phyloP scores from a whole-genome alignment of 2,797 vertebrate species.

The Cuculus canorus region DNA sequence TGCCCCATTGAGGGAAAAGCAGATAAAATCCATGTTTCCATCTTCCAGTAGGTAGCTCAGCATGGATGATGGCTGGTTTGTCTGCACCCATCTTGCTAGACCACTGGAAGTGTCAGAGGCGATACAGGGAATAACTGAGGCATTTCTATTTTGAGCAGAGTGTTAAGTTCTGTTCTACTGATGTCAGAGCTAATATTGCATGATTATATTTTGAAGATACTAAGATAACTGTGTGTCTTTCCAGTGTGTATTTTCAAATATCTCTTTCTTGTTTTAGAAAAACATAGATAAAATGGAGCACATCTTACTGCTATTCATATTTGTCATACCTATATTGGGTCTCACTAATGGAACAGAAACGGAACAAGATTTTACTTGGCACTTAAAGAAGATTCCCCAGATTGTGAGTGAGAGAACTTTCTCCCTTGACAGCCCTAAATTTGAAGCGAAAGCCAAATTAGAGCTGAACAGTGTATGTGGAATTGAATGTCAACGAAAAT shows the following conservation, averaged over 20 bases:
- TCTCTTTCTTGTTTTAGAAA: conserved; percentile 75
- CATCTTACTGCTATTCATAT: conserved; percentile 80
- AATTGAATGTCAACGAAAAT: conserved; percentile 88
- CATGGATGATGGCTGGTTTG: neutral
- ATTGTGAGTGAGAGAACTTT: conserved; percentile 86
- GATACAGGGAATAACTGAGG: neutral
- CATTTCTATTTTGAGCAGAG: neutral
- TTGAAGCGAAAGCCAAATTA: conserved; percentile 82
- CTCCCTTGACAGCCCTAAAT: conserved; percentile 83
- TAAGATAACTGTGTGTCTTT: neutral
- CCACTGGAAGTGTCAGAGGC: neutral
- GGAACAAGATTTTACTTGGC: conserved; percentile 89
- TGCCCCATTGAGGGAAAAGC: neutral
- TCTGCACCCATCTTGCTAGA: neutral
- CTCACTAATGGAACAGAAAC: conserved; percentile 70
- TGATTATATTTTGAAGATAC: neutral
- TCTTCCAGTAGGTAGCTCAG: neutral
- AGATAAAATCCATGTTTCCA: neutral
- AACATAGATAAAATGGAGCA: conserved; percentile 84
- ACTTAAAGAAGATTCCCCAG: conserved; percentile 86
- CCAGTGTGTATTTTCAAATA: conserved; percentile 30
- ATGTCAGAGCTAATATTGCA: neutral
- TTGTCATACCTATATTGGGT: conserved; percentile 78
- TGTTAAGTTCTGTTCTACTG: neutral
- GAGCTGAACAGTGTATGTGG: conserved; percentile 86